Evolutionary conservation across 2,797 vertebrate species (phyloP).

Genomic region (Propithecus perrieri): DNA sequence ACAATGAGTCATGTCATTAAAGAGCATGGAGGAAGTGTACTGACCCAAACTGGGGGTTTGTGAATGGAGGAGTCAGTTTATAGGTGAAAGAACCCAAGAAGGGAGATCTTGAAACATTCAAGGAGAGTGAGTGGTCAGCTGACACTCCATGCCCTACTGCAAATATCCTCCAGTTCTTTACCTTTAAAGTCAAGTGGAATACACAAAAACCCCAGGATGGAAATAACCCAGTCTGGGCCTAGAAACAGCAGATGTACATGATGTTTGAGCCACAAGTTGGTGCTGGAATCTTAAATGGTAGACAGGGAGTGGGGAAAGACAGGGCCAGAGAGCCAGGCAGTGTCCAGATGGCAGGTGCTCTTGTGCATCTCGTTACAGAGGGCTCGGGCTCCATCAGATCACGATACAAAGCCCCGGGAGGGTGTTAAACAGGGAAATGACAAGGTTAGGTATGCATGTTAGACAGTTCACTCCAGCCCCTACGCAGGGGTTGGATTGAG

Average conservation of each 20-base stretch:
- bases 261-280: neutral
- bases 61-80: neutral
- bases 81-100: neutral
- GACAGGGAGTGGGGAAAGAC: neutral
- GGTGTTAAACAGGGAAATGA: neutral
- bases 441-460: neutral
- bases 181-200: neutral
- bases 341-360: fast-evolving
- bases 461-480: neutral
- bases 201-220: neutral
- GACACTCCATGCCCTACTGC: neutral
- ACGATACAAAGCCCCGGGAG: neutral
- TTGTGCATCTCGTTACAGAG: neutral
- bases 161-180: neutral
- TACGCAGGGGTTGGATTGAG: neutral
- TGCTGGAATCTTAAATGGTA: neutral
- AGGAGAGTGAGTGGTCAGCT: neutral
- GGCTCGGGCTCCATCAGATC: fast-evolving
- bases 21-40: neutral
- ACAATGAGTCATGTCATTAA: neutral
- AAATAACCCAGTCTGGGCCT: neutral
- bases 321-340: neutral
- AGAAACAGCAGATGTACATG: neutral
- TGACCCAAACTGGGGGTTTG: neutral
- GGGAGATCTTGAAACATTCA: neutral